Evolutionary conservation across 2,797 vertebrate species (phyloP).

Genomic region (Coregonus suidteri): DNA sequence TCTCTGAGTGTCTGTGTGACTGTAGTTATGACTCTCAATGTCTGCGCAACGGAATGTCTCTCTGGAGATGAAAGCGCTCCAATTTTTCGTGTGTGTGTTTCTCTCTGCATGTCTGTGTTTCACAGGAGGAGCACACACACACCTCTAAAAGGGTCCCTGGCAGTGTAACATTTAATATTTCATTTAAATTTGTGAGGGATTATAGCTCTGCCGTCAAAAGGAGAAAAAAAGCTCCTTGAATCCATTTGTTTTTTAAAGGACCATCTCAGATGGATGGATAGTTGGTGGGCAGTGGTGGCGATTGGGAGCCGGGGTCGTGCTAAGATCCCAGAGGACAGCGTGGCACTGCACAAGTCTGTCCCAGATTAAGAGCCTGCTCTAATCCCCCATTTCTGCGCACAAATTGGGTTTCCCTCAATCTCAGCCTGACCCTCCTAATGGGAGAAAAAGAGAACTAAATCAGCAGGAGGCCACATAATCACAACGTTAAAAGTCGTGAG

Average conservation of each 20-base stretch:
- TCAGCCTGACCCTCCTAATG: slow-evolving; percentile 64
- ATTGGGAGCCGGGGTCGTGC: slow-evolving; percentile 36
- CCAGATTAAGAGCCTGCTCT: slow-evolving; percentile 78
- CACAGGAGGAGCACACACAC: slow-evolving; percentile 35
- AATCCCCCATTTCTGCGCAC: slow-evolving; percentile 75
- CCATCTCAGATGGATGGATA: slow-evolving; percentile 55
- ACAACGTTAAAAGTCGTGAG: slow-evolving; percentile 53
- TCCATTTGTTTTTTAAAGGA: slow-evolving; percentile 74
- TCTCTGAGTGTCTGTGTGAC: too few relatives aligned
- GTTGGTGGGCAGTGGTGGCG: slow-evolving; percentile 37
- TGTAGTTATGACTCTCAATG: background rate
- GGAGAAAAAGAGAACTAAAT: slow-evolving; percentile 62
- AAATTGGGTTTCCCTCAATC: slow-evolving; percentile 80
- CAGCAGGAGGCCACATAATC: slow-evolving; percentile 67
- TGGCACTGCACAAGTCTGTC: slow-evolving; percentile 68
- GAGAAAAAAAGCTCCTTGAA: slow-evolving; percentile 66
- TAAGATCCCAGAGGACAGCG: slow-evolving; percentile 6
- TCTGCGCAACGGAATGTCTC: slow-evolving; percentile 35
- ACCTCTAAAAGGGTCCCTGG: slow-evolving; percentile 76
- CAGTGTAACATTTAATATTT: slow-evolving; percentile 75
- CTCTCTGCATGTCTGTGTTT: background rate
- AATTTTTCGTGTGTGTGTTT: slow-evolving; percentile 7
- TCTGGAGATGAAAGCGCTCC: slow-evolving; percentile 44
- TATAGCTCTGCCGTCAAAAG: slow-evolving; percentile 62
- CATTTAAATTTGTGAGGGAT: slow-evolving; percentile 76